Base-by-base conservation (phyloP, 2,113 vertebrate species). In the Lepus europaeus region DNA sequence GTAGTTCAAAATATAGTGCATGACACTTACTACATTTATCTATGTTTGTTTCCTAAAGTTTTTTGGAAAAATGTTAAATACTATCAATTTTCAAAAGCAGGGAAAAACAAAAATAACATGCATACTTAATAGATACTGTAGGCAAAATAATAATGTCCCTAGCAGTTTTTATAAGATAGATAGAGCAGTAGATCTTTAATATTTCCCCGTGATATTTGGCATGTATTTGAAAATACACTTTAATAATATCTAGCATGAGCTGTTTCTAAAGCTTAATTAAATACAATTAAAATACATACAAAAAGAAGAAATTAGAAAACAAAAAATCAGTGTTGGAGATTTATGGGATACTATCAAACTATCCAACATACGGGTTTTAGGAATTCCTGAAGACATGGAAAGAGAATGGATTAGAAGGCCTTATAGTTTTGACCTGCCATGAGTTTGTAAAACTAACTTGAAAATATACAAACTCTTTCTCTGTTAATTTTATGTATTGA, bases 401-500 rank as follows among this genome's bases (percentile, higher is more conserved):
- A 45, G 45, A 45, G 45, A 45, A 45, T 45, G 45, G 45, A 8
- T 45, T 45, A 45, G 45, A 45, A 45, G 45, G 45, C 19, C 5
- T 33, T 91, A 0, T 63, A 88, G 92, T 78, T 29, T 73, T 90
- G 74, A 90, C 77, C 72, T 95, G 25, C 17, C 16, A 81, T 36
- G 68, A 36, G 72, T 92, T 93, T 72, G 3, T 81, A 61, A 69
- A 93, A 79, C n/a, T 45, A 83, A 70, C 29, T 27, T 81, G 78
- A 8, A 94, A 92, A 76, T 63, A 91, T 79, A 2, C 8, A 81
- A 77, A 29, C 77, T 87, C 7, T 90, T 78, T 77, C 7, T 9
- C 11, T 91, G 4, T 70, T 95, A 39, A 81, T 90, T 87, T 81
- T 79, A 68, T 17, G 10, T 22, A 91, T 73, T 90, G 79, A 93